Evolutionary conservation across 1,140 invertebrate species (phyloP), one percentile per base, ranked within the genome.

Genomic region (Euura lappo): DNA sequence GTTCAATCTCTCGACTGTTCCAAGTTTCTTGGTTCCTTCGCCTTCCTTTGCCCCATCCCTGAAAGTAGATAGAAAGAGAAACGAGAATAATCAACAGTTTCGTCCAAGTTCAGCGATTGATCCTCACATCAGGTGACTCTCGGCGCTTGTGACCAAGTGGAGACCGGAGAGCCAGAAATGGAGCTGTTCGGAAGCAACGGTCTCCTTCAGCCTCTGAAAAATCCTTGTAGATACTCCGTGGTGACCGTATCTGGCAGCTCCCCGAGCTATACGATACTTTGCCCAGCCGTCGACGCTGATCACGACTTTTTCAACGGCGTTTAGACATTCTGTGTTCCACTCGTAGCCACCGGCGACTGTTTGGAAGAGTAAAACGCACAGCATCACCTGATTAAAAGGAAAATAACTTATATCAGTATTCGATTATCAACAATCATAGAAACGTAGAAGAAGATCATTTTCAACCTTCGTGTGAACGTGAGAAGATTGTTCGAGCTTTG

Each of bases 111-210:
- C 13, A 60, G 51, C 3, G 2, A 60, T 11, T 60, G 6, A 60
- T 43, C 85, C 86, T 68, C 86, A 89, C 79, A 86, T 84, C 1
- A 90, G 78, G 71, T 86, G 85, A 70, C 88, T 88, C 81, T 94
- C 93, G 2, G 93, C 93, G 73, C 90, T 88, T 4, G 92, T 93
- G 71, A 95, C 90, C 65, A 93, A 89, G 74, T 93, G 89, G 13
- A 98, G 86, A 4, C 94, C 94, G 0, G 92, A 91, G 60, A 99
- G 84, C 94, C 97, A 98, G 80, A 97, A 97, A 81, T 97, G 93
- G 65, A 96, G 91, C 81, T 97, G 93, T 81, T 99, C 97, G 11
- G 95, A 95, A 11, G 94, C 94, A 2, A 97, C 95, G 78, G 94
- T 89, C 77, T 92, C 91, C 0, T 92, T 90, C 11, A 96, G 83